phyloP scores from a whole-genome alignment of 2,113 vertebrate genomes.

The Apaloderma vittatum region DNA sequence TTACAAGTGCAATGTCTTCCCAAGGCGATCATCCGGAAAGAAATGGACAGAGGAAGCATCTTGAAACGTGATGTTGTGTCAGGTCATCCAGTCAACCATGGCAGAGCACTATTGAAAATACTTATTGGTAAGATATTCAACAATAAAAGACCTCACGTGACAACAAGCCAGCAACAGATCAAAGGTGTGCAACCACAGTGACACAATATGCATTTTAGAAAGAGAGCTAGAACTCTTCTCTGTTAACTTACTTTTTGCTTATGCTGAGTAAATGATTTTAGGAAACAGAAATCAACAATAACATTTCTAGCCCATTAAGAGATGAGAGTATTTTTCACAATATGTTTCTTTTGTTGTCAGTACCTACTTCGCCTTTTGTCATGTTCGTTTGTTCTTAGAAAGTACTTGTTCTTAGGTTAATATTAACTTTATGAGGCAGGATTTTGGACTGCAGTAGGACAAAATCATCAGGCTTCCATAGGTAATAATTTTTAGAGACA shows the following conservation, averaged over 20 bases:
- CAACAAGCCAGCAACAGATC: background rate
- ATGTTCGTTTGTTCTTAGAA: background rate
- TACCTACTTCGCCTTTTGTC: background rate
- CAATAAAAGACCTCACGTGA: background rate
- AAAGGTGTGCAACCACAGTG: background rate
- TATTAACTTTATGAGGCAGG: background rate
- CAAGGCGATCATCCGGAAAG: background rate
- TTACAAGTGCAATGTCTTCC: background rate
- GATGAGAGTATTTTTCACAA: background rate
- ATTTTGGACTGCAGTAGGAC: background rate
- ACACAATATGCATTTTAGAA: background rate
- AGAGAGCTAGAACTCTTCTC: background rate
- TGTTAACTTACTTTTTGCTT: background rate
- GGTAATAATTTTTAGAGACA: background rate
- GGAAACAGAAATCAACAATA: background rate
- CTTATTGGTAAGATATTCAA: background rate
- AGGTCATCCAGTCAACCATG: background rate
- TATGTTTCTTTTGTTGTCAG: background rate
- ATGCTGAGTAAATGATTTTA: background rate
- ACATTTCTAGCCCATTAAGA: background rate
- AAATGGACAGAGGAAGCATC: background rate
- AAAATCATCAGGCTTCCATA: background rate
- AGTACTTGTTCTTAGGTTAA: background rate
- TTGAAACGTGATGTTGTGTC: background rate
- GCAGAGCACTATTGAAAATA: background rate